These are phyloP conservation scores for Nephrotoma guestfalica DNA, from an alignment of 2,888 invertebrate genomes.

Conservation along the genomic window DNA sequence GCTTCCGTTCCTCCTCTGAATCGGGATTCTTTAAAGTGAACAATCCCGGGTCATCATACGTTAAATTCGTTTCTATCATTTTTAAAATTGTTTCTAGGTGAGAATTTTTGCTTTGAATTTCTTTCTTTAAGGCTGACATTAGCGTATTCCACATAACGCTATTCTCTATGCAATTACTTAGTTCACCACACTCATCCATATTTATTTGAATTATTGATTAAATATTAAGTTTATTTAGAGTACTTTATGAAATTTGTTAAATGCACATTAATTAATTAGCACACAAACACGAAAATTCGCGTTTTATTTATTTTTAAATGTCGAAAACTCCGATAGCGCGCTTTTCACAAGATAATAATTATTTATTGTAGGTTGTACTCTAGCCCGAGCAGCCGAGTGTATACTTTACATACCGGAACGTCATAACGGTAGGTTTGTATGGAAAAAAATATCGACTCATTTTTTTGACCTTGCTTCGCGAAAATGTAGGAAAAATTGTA, in stretches of 20 bases:
- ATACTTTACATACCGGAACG: too few relatives aligned
- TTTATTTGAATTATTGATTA: neutral
- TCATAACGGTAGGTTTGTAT: too few relatives aligned
- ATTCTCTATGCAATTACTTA: neutral
- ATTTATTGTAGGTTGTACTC: too few relatives aligned
- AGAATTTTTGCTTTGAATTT: conserved; percentile 7
- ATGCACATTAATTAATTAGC: neutral
- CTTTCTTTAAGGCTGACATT: conserved; percentile 7
- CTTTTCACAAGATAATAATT: neutral
- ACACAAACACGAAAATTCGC: neutral
- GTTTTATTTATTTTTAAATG: neutral
- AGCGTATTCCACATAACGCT: conserved; percentile 11
- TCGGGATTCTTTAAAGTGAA: neutral
- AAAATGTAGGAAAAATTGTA: too few relatives aligned
- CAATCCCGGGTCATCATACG: conserved; percentile 14
- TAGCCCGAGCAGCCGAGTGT: too few relatives aligned
- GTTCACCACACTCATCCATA: neutral
- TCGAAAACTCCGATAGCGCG: neutral
- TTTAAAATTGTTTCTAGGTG: conserved; percentile 8
- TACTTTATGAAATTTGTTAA: neutral
- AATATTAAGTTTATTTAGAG: neutral
- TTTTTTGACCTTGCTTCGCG: too few relatives aligned
- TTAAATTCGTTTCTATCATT: conserved; percentile 12
- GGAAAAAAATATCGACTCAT: too few relatives aligned
- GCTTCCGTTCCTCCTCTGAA: neutral